Evolutionary conservation across 2,113 vertebrate species (phyloP), one percentile per base, ranked within the genome.

Genomic region (Origma solitaria): DNA sequence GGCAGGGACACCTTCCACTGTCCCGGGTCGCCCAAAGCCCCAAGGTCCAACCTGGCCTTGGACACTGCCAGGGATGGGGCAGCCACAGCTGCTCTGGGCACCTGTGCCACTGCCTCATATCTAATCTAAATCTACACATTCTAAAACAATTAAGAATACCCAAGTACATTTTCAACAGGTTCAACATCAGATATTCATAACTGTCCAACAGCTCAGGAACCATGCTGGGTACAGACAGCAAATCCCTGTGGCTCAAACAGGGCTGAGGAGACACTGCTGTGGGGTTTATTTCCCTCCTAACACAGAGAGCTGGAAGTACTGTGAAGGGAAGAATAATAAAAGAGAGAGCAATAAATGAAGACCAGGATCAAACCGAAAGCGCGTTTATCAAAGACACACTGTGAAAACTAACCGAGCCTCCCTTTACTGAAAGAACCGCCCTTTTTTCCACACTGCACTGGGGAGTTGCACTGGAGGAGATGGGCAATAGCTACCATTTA

Each of bases 1-100:
- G 38, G 20, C 51, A 66, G 37, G 45, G 45, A 82, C 69, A 66
- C 24, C 38, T 66, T 38, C 19, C 69, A 17, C 19, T 2, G 21
- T 0, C 1, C 6, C 86, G 28, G 15, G 2, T 0, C 30, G 45
- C 38, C n/a, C 54, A 51, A 50, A 37, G 27, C 22, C 77, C 77
- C 1, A n/a, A n/a, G n/a, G 1, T 38, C 38, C 53, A 45, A 1
- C 19, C 69, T 3, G 18, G 38, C 61, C 60, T 17, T 2, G 45
- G 20, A 21, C 20, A 28, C 28, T 45, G 0, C 20, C 51, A 73
- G 86, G 58, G 33, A 81, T 38, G 37, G 37, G 51, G 37, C 33
- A 81, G 42, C 31, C 76, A 65, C 37, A 37, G 35, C 11, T 58
- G 2, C 60, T 51, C 22, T 13, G 23, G 23, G 19, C 58, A 1